These are phyloP conservation scores for Naso thynnoides DNA, from an alignment of 2,797 vertebrate species.

Conservation along the genomic window DNA sequence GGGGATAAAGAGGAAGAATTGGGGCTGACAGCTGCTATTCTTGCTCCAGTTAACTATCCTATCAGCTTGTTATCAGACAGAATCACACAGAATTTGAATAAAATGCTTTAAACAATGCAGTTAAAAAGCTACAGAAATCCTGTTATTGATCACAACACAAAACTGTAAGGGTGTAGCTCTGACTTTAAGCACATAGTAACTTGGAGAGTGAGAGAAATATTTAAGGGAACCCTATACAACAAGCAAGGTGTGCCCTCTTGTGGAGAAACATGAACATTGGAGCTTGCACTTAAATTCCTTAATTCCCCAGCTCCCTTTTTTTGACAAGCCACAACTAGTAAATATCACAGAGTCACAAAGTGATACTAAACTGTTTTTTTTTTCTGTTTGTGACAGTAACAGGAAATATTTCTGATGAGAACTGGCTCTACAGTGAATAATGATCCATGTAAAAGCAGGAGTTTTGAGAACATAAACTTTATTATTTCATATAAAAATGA, in stretches of 20 bases:
- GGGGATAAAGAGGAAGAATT: background rate
- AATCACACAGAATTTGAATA: background rate
- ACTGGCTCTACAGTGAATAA: background rate
- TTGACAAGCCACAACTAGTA: no score
- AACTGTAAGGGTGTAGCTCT: background rate
- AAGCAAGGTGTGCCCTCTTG: constrained; percentile 59
- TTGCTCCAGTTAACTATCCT: background rate
- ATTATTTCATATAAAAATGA: constrained; percentile 81
- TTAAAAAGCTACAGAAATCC: background rate
- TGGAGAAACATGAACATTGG: constrained; percentile 53
- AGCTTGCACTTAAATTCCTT: background rate
- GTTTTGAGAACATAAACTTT: constrained; percentile 77
- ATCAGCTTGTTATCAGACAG: background rate
- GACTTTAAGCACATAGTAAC: background rate
- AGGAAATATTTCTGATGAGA: background rate
- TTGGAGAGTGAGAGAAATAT: background rate
- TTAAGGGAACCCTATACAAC: background rate
- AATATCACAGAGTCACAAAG: no score
- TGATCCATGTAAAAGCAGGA: background rate
- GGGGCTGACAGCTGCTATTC: background rate
- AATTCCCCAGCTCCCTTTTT: constrained; percentile 2
- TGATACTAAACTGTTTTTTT: no score
- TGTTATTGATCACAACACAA: background rate
- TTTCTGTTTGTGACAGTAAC: no score
- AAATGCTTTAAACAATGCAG: background rate